phyloP scores from a whole-genome alignment of 1,140 invertebrate genomes.

The Grapholita molesta region DNA sequence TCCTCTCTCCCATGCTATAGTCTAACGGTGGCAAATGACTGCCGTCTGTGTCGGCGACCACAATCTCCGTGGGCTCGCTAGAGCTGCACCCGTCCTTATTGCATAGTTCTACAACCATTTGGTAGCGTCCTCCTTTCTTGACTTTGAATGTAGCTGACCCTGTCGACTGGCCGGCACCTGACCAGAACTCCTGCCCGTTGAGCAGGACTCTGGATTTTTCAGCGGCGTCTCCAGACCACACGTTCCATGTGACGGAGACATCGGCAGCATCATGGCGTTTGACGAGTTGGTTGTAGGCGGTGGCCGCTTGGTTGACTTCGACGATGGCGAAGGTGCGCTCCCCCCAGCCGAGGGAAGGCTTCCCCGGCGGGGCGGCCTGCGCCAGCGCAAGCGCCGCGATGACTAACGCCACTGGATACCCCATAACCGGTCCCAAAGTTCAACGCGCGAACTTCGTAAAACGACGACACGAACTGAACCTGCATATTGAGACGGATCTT shows the following conservation, averaged over 20 bases:
- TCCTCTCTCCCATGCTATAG: conserved; percentile 55
- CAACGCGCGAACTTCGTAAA: conserved; percentile 43
- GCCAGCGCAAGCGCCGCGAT: conserved; percentile 42
- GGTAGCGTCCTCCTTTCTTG: conserved; percentile 63
- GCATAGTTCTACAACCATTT: conserved; percentile 64
- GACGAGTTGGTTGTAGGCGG: conserved; percentile 69
- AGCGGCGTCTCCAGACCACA: conserved; percentile 64
- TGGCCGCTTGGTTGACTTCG: conserved; percentile 70
- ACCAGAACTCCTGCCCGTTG: conserved; percentile 60
- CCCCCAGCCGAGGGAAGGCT: conserved; percentile 63
- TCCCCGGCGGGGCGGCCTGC: conserved; percentile 58
- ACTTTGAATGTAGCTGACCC: conserved; percentile 59
- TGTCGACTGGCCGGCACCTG: conserved; percentile 45
- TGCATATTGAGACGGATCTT: conserved; percentile 51
- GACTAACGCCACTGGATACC: conserved; percentile 46
- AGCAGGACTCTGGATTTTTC: conserved; percentile 52
- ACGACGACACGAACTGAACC: conserved; percentile 50
- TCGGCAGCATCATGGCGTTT: conserved; percentile 57
- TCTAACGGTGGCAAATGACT: conserved; percentile 65
- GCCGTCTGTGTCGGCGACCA: conserved; percentile 67
- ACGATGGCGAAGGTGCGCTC: conserved; percentile 67
- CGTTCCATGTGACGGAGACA: conserved; percentile 65
- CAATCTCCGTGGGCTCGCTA: conserved; percentile 61
- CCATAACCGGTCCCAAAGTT: conserved; percentile 64
- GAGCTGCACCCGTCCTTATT: conserved; percentile 61